These are phyloP conservation scores for Gryllus longicercus DNA, from an alignment of 2,888 invertebrate genomes.

Conservation along the genomic window DNA sequence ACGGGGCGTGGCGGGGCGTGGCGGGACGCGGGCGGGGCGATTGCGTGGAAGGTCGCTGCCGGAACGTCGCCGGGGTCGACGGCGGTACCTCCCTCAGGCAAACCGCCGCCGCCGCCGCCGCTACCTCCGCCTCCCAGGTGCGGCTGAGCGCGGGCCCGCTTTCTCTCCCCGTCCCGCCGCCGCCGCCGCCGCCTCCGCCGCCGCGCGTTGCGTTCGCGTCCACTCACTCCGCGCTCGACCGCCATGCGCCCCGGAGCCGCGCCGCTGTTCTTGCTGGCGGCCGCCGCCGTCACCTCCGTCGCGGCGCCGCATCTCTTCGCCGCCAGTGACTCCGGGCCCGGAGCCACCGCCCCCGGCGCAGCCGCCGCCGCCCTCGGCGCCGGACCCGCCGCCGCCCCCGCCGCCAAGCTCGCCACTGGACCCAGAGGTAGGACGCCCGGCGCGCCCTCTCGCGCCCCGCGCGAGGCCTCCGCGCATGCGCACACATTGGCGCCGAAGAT, in stretches of 20 bases:
- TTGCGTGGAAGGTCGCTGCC: background rate
- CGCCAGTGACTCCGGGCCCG: conserved; percentile 22
- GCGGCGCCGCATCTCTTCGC: conserved; percentile 27
- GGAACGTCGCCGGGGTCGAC: background rate
- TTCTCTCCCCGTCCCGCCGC: background rate
- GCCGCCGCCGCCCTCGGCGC: background rate
- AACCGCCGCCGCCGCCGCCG: background rate
- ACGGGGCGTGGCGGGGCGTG: too few species aligned
- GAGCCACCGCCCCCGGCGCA: background rate
- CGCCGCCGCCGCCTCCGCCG: background rate
- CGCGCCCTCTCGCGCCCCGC: background rate
- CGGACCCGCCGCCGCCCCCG: background rate
- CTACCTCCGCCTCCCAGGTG: background rate
- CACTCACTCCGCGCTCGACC: background rate
- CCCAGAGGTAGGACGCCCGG: conserved; percentile 3
- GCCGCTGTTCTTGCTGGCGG: conserved; percentile 23
- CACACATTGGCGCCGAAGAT: background rate
- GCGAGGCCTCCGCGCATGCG: background rate
- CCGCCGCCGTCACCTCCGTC: conserved; percentile 21
- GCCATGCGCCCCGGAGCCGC: background rate
- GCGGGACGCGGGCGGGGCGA: too few species aligned
- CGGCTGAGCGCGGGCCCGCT: background rate
- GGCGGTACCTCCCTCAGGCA: background rate
- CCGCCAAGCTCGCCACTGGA: background rate
- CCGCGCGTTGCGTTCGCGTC: background rate